Evolutionary conservation across 2,888 invertebrate species (phyloP), one percentile per base, ranked within the genome.

Genomic region (Willowsia nigromaculata): DNA sequence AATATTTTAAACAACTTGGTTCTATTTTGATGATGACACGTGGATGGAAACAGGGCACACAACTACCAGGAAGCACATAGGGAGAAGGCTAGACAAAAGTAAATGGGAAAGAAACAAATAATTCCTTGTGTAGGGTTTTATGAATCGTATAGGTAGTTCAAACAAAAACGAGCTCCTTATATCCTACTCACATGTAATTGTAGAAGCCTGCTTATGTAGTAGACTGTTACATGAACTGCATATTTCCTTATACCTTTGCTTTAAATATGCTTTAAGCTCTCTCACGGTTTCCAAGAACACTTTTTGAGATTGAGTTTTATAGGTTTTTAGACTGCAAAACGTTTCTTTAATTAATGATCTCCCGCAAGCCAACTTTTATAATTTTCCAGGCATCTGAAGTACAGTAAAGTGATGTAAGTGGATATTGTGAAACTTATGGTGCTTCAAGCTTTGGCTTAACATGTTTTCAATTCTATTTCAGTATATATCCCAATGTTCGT

Each of bases 341-440:
- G 15, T 74, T 18, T 74, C 25, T 43, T 74, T 74, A 74, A 74
- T 74, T 74, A 74, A 43, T 43, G 74, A 74, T 74, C 18, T 74
- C 43, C 74, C 47, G 22, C 22, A 27, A 47, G 74, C 47, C 27
- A 71, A 50, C 50, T 50, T 15, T 50, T 37, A 37, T 37, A 37
- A 4, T 37, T 37, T 37, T 37, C 37, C 37, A 9, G 9, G 37
- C 4, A 37, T 37, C n/a, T n/a, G n/a, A n/a, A n/a, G n/a, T n/a
- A n/a, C n/a, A n/a, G n/a, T n/a, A n/a, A n/a, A n/a, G n/a, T n/a
- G n/a, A n/a, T n/a, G n/a, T n/a, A n/a, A n/a, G n/a, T n/a, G n/a
- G n/a, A n/a, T n/a, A n/a, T n/a, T n/a, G n/a, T n/a, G n/a, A n/a
- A n/a, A n/a, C n/a, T n/a, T n/a, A n/a, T n/a, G n/a, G n/a, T n/a